Conservation (phyloP, 2,113 vertebrate genomes). For the Halichoeres trimaculatus region DNA sequence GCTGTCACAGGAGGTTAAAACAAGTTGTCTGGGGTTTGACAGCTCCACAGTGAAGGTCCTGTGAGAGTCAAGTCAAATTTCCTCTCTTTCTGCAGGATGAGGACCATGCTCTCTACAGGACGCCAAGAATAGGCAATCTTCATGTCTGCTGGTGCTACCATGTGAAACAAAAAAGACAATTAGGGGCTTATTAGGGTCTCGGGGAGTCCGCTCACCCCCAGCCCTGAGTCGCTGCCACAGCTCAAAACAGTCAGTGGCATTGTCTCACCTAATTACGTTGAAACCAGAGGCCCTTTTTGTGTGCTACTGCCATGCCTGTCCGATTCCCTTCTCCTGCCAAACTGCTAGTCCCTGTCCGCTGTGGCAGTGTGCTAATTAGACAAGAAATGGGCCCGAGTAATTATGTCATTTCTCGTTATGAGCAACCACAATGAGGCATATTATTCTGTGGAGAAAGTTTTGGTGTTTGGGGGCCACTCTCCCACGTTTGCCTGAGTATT, state of each 20-base stretch:
- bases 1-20: slow-evolving; percentile 41
- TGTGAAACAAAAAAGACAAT: slow-evolving; percentile 91
- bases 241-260: slow-evolving; percentile 94
- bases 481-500: slow-evolving; percentile 79
- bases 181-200: slow-evolving; percentile 93
- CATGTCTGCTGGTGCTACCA: slow-evolving; percentile 65
- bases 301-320: slow-evolving; percentile 94
- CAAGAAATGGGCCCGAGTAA: slow-evolving; percentile 94
- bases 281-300: slow-evolving; percentile 88
- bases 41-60: slow-evolving; percentile 45
- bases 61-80: slow-evolving; percentile 47
- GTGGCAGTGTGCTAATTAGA: slow-evolving; percentile 99
- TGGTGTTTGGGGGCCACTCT: slow-evolving; percentile 79
- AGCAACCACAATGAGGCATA: slow-evolving; percentile 88
- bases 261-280: slow-evolving; percentile 97
- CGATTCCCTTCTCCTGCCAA: slow-evolving; percentile 90
- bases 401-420: slow-evolving; percentile 94
- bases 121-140: slow-evolving; percentile 64
- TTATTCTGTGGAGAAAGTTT: slow-evolving; percentile 91
- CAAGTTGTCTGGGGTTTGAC: slow-evolving; percentile 40
- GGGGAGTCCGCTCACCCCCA: slow-evolving; percentile 87
- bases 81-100: slow-evolving; percentile 38
- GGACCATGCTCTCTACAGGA: slow-evolving; percentile 60
- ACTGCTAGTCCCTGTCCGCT: slow-evolving; percentile 87
- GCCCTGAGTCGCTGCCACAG: slow-evolving; percentile 89